Base-by-base conservation (phyloP, 2,888 invertebrate species). In the Prostheceraeus crozeri region DNA sequence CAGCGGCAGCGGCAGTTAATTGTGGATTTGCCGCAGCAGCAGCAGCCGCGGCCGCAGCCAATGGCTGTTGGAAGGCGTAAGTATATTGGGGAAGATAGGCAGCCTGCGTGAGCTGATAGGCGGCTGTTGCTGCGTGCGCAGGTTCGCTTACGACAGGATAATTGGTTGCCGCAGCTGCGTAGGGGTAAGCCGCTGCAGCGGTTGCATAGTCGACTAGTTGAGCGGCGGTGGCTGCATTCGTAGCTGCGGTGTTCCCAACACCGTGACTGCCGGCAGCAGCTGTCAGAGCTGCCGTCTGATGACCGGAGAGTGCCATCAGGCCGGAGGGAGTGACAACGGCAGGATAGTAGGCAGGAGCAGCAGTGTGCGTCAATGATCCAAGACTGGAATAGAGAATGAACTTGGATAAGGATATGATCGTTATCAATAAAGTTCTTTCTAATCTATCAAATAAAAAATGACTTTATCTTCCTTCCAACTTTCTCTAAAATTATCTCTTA, bases 101-200 rank as follows among this genome's bases (percentile, higher is more conserved):
- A 23, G 36, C 36, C 36, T 36, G 36, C 36, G 6, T 16, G 36
- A n/a, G n/a, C n/a, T n/a, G n/a, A n/a, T n/a, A n/a, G n/a, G n/a
- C n/a, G n/a, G n/a, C n/a, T n/a, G n/a, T n/a, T n/a, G n/a, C n/a
- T n/a, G n/a, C n/a, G n/a, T n/a, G n/a, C n/a, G 36, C 36, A 2
- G 36, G 21, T 23, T 36, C 36, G 2, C 19, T 19, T 6, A 36
- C 4, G 36, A 16, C 36, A 3, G 36, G 36, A 36, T 36, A 36
- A 23, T 3, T 23, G 36, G 36, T 23, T 3, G 36, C 36, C 19
- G 16, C 16, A 16, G 16, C 19, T 23, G 16, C 19, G 36, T 36
- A 36, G 4, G 16, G 36, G 16, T 36, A 23, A 23, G 16, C 16
- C 36, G 21, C 19, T 4, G 36, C 36, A 4, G 33, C 10, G 33